These are phyloP conservation scores for Hydrophis major DNA, from an alignment of 2,797 vertebrate species.

Conservation along the genomic window DNA sequence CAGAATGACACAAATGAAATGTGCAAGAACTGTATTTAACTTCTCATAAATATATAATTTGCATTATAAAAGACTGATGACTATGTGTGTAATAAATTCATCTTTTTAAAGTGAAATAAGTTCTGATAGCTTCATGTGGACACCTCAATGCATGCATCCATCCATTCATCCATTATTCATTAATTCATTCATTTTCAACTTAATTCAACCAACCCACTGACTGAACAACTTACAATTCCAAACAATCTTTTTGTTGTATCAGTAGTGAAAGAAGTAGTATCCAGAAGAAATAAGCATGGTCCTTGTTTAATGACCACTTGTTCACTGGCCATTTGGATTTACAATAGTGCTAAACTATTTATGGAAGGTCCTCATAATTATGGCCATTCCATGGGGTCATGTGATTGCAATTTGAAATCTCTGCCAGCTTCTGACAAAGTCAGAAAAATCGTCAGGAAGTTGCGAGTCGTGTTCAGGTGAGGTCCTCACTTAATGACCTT, in stretches of 20 bases:
- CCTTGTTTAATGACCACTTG: neutral
- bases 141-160: neutral
- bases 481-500: neutral
- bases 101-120: neutral
- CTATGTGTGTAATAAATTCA: neutral
- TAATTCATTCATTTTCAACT: neutral
- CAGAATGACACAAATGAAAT: neutral
- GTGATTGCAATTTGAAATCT: neutral
- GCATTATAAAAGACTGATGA: neutral
- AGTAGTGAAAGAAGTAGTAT: neutral
- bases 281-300: neutral
- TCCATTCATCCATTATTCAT: neutral
- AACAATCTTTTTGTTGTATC: neutral
- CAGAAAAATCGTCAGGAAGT: neutral
- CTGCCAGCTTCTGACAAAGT: neutral
- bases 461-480: neutral
- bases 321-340: neutral
- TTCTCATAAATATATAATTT: neutral
- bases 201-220: neutral
- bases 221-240: neutral
- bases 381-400: neutral
- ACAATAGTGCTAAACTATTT: neutral
- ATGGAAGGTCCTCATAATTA: neutral
- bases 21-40: neutral
- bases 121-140: neutral